Base-by-base conservation (phyloP, 2,888 invertebrate genomes). In the Matsumyia berberina region DNA sequence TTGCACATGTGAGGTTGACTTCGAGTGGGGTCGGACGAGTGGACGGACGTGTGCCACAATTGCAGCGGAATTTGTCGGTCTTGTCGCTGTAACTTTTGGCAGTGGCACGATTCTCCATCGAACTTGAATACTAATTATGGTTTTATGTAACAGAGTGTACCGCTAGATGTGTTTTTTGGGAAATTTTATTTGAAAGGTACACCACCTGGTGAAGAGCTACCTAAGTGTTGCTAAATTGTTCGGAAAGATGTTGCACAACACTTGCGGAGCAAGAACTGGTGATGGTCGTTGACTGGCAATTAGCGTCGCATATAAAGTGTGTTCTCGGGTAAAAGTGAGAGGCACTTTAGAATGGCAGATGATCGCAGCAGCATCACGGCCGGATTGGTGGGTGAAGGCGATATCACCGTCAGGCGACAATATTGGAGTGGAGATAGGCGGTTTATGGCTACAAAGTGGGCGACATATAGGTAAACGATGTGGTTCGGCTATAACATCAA, bases 111-210 rank as follows among this genome's bases (percentile, higher is more conserved):
- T 79, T 70, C 37, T 79, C 57, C 46, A 58, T 72, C 70, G 78
- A 79, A 79, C 69, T 78, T 78, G 78, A 78, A 64, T 78, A 64
- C 77, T 60, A 77, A 77, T 67, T 77, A 53, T 69, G 67, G 58
- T 33, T 69, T 60, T 77, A 77, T 77, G 67, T 69, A 77, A 77
- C 67, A 51, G 4, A 3, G 42, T 24, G 37, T 66, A 66, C 39
- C 57, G 76, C 44, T 42, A 49, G 66, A 31, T 39, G 33, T 74
- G n/a, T n/a, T n/a, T n/a, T n/a, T 74, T 57, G 11, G 60, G 42
- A 42, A 58, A 17, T n/a, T 55, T 55, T 72, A 53, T 72, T 53
- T 29, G 73, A 55, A 64, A 64, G 35, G 74, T 44, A 55, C 19
- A 64, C 35, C 57, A 66, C 19, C 64, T 51, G 72, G 42, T 44